These are phyloP conservation scores for Mizuhopecten yessoensis DNA, from an alignment of 1,140 invertebrate genomes.

Conservation along the genomic window DNA sequence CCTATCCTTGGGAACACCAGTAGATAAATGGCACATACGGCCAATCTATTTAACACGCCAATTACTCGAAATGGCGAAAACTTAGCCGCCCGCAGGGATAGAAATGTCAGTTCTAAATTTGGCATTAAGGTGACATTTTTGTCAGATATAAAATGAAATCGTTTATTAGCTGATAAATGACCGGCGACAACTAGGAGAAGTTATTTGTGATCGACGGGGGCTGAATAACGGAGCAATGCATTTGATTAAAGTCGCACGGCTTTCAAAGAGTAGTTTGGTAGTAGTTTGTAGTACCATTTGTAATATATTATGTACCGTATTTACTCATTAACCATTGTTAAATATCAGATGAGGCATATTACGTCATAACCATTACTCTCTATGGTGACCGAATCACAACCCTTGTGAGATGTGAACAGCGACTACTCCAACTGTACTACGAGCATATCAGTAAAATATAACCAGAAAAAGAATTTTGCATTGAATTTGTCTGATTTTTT, in stretches of 20 bases:
- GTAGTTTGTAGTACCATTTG: too few species aligned
- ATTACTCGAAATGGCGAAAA: background rate
- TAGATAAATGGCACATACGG: background rate
- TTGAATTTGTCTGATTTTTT: too few species aligned
- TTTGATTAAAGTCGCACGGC: background rate
- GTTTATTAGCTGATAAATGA: background rate
- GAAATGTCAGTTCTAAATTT: background rate
- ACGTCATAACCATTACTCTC: too few species aligned
- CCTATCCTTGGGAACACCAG: background rate
- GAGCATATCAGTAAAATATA: too few species aligned
- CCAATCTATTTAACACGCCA: background rate
- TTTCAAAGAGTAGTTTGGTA: too few species aligned
- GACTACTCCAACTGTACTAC: too few species aligned
- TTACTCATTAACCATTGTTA: too few species aligned
- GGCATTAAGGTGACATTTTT: background rate
- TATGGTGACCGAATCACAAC: too few species aligned
- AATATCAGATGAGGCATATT: too few species aligned
- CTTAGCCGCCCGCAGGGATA: background rate
- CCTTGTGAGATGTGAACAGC: too few species aligned
- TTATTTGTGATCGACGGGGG: background rate
- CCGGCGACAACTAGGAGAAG: background rate
- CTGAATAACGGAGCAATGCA: background rate
- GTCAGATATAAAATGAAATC: background rate
- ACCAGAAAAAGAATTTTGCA: too few species aligned
- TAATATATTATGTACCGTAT: too few species aligned